Evolutionary conservation across 2,888 invertebrate species (phyloP), one percentile per base, ranked within the genome.

Genomic region (Morpho deidamia): DNA sequence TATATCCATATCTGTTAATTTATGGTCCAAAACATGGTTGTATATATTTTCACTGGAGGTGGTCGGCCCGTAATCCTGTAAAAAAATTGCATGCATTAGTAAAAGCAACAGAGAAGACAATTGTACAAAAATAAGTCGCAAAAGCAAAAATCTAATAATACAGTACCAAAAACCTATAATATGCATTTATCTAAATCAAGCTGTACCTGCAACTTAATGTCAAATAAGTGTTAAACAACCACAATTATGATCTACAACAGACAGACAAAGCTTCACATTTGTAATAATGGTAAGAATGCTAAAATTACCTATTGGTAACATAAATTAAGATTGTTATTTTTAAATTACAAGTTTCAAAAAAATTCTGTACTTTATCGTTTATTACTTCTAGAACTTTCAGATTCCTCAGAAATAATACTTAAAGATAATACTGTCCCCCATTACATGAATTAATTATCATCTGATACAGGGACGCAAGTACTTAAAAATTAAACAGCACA

Each of bases 21-120:
- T 83, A 69, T 83, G 81, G 71, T 86, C 90, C 83, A 84, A 78
- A 67, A 82, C 77, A 76, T 81, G 80, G 64, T 81, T 81, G 78
- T 78, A 85, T 58, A 83, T 79, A 76, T 80, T 83, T 81, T 88
- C 86, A 87, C 78, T 85, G 89, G 89, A 74, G 90, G 89, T 77
- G 89, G 89, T 72, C 88, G 89, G 85, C 89, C 90, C 86, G 81
- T 86, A 87, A 85, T 82, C 81, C 90, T 90, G 71, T 62, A 89
- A 89, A 76, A 85, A 23, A 83, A 63, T 55, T 14, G 39, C 37
- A 34, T 57, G 41, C 37, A 58, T 44, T 33, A 57, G 23, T 40
- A 14, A 40, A 58, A 52, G 49, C 40, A 46, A 23, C 51, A 48
- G 11, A 59, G 42, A 58, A 54, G 41, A 61, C 53, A 43, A 58